Percentiles rank a stretch among this genome's conserved stretches.
These are phyloP conservation scores for Leiothrix lutea DNA, from an alignment of 2,113 vertebrate species.

Conservation along the genomic window DNA sequence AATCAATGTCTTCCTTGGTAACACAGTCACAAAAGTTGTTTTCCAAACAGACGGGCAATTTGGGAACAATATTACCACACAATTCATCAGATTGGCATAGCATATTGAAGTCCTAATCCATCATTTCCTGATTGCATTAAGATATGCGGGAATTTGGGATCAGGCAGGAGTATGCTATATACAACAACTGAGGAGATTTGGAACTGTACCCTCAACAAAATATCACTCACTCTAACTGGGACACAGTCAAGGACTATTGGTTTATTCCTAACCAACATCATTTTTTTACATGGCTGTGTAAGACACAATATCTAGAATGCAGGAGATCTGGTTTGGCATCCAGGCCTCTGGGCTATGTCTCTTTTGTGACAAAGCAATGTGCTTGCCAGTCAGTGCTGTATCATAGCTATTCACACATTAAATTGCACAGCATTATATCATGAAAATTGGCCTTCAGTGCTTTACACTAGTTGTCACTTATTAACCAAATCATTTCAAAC, in stretches of 20 bases:
- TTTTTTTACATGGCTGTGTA: not conserved
- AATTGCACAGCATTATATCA: not conserved
- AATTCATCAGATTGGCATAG: not conserved
- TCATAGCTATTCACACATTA: not conserved
- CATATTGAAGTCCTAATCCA: not conserved
- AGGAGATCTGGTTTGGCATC: not conserved
- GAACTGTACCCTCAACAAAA: not conserved
- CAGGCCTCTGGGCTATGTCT: not conserved
- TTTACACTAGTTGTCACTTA: not conserved
- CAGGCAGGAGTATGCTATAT: not conserved
- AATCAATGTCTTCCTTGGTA: not conserved
- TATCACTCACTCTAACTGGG: not conserved
- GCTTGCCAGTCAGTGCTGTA: not conserved
- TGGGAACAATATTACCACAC: not conserved
- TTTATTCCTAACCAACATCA: not conserved
- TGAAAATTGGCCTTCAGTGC: not conserved
- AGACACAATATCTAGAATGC: not conserved
- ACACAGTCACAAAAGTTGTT: not conserved
- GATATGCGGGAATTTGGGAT: not conserved
- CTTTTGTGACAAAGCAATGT: not conserved
- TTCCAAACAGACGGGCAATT: not conserved
- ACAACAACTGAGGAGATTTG: not conserved
- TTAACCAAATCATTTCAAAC: not conserved
- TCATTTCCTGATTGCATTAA: not conserved
- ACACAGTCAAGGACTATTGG: not conserved